Evolutionary conservation across 2,113 vertebrate genomes (phyloP), one percentile per base, ranked within the genome.

Genomic region (Plestiodon gilberti): DNA sequence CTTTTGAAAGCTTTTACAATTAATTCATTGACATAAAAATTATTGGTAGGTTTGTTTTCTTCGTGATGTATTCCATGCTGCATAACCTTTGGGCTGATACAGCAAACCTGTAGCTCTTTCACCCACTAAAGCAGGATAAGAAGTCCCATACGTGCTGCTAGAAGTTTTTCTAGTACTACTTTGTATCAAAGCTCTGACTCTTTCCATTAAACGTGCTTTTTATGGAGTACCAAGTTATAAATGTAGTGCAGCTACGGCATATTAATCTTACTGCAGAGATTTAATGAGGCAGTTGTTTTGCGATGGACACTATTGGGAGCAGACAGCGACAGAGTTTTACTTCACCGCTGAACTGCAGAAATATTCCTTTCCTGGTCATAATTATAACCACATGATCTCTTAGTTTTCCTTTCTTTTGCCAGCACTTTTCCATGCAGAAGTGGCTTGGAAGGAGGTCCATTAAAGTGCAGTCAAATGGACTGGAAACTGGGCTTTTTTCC

Each of bases 271-370:
- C 97, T 96, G 96, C 96, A 96, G 96, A 97, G 97, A 97, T 98
- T 98, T 98, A 99, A 99, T 98, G 98, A 99, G 98, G 97, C 97
- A 95, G 96, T 97, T 96, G 96, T 97, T 98, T 98, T 98, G 98
- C 96, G 94, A 97, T 97, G 97, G 97, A 97, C 96, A 96, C 97
- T 96, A 96, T 96, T 96, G 96, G 96, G 96, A 97, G 96, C 97
- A 96, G 96, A 97, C 96, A 97, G 97, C 95, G 96, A 96, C 96
- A 97, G 97, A 97, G 96, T 97, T 97, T 98, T 96, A 97, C 97
- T 98, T 98, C 96, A 97, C 97, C 96, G 96, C 97, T 95, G 97
- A 95, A 96, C 97, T 97, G 97, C 94, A 97, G 96, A 96, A 96
- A 95, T 96, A 96, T 96, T 96, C 96, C 95, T 96, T 95, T 96